These are phyloP conservation scores for Grallaria varia DNA, from an alignment of 2,113 vertebrate species.

Conservation along the genomic window DNA sequence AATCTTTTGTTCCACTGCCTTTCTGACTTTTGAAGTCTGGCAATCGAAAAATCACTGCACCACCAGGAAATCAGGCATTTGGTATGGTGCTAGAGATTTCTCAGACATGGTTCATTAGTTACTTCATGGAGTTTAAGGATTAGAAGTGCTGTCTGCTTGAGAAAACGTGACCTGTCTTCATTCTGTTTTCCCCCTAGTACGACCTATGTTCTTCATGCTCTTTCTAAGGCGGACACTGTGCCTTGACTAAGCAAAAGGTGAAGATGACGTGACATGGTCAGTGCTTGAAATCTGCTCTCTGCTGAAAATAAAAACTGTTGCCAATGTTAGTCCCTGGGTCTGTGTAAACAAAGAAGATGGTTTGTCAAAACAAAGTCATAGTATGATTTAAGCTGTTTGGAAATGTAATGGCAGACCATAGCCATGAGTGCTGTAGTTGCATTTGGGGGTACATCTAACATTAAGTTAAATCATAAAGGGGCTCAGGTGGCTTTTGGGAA, in stretches of 20 bases:
- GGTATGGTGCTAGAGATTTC: not conserved
- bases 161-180: not conserved
- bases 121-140: not conserved
- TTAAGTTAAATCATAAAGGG: not conserved
- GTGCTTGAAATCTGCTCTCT: not conserved
- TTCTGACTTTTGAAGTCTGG: not conserved
- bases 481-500: not conserved
- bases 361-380: not conserved
- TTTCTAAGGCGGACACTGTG: not conserved
- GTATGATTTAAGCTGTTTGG: not conserved
- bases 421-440: not conserved
- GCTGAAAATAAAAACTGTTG: not conserved
- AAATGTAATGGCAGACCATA: not conserved
- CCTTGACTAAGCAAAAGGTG: not conserved
- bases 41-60: not conserved
- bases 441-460: not conserved
- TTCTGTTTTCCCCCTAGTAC: not conserved
- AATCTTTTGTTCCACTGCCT: not conserved
- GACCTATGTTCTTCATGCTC: not conserved
- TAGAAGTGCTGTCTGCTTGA: not conserved
- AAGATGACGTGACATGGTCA: not conserved
- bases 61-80: not conserved
- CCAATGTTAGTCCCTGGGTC: not conserved
- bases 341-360: not conserved
- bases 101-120: not conserved